These are phyloP conservation scores for Hippocampus guttulatus DNA, from an alignment of 2,113 vertebrate species.

Conservation along the genomic window DNA sequence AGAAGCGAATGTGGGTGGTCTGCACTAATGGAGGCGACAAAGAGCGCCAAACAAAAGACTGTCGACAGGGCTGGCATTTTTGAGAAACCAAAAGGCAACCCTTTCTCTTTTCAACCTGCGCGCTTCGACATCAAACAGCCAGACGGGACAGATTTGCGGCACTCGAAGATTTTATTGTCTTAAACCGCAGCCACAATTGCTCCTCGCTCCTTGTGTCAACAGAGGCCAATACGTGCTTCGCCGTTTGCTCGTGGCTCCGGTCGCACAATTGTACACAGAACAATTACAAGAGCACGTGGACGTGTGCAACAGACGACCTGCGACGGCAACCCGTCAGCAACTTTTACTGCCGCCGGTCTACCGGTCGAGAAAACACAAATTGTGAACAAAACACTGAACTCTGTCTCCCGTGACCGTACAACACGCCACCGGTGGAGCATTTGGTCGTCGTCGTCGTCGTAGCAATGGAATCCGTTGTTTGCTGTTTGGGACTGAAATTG, in stretches of 20 bases:
- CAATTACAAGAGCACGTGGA: conserved; percentile 36
- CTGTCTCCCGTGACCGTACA: background rate
- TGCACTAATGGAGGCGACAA: conserved; percentile 29
- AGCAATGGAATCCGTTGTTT: background rate
- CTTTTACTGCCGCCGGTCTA: conserved; percentile 5
- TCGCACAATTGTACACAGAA: conserved; percentile 17
- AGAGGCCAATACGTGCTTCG: conserved; percentile 2
- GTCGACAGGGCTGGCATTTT: conserved; percentile 30
- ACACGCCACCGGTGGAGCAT: background rate
- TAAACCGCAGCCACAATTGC: conserved; percentile 49
- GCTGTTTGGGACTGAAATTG: background rate
- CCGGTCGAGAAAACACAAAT: background rate
- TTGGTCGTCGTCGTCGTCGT: background rate
- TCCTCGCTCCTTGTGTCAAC: conserved; percentile 35
- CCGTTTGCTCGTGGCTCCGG: conserved; percentile 12
- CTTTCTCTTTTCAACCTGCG: conserved; percentile 46
- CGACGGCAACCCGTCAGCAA: background rate
- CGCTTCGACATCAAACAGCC: conserved; percentile 27
- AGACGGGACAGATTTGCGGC: conserved; percentile 43
- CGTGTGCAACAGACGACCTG: conserved; percentile 8
- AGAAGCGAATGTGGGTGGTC: conserved; percentile 52
- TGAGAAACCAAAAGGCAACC: background rate
- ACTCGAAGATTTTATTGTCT: conserved; percentile 51
- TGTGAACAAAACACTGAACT: too few species aligned
- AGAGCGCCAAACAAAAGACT: conserved; percentile 29